Conservation (phyloP, 1,140 invertebrate genomes). For the Harlomillsia oculata region DNA sequence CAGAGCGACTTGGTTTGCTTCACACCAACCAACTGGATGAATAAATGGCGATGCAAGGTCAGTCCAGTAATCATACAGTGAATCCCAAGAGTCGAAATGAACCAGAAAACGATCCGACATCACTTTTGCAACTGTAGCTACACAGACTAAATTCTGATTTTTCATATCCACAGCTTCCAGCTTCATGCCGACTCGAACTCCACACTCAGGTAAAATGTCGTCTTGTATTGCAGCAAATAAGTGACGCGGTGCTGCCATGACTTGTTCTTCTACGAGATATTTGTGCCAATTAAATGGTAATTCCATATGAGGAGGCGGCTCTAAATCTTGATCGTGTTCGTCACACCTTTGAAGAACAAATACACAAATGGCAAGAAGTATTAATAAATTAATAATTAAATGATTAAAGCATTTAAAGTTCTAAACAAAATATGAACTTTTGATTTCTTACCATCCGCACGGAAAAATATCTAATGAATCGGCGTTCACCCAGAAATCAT, state of each 20-base stretch:
- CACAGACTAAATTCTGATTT: slow-evolving; percentile 57
- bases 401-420: neutral
- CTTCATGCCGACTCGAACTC: slow-evolving; percentile 81
- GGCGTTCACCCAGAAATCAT: slow-evolving; percentile 90
- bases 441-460: slow-evolving; percentile 58
- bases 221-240: slow-evolving; percentile 57
- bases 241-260: slow-evolving; percentile 65
- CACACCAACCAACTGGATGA: slow-evolving; percentile 86
- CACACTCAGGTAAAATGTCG: slow-evolving; percentile 41
- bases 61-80: slow-evolving; percentile 89
- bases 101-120: slow-evolving; percentile 76
- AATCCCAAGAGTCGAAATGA: slow-evolving; percentile 91
- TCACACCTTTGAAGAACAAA: slow-evolving; percentile 49
- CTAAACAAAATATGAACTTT: neutral
- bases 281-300: slow-evolving; percentile 69
- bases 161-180: slow-evolving; percentile 89
- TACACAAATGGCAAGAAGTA: neutral
- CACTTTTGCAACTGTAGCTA: slow-evolving; percentile 64
- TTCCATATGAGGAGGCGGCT: slow-evolving; percentile 58
- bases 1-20: slow-evolving; percentile 63
- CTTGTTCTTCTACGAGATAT: slow-evolving; percentile 68
- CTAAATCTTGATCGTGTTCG: slow-evolving; percentile 60
- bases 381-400: neutral
- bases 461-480: slow-evolving; percentile 86
- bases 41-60: slow-evolving; percentile 81